Base-by-base conservation (phyloP, 2,888 invertebrate genomes). In the Xylocampa areola region DNA sequence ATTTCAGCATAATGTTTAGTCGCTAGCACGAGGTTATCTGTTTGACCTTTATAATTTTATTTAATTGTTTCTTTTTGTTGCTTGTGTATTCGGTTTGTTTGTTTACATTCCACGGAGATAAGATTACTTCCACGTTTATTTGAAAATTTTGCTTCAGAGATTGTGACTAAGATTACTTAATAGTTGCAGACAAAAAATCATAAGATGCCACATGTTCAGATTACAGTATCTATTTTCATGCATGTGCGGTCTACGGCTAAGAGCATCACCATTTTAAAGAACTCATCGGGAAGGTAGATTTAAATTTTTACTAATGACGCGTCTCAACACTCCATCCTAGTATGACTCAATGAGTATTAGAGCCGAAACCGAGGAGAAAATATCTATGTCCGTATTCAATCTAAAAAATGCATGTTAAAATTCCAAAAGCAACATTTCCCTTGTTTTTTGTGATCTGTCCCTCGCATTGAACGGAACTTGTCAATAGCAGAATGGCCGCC, bases 381-480 rank as follows among this genome's bases (percentile, higher is more conserved):
- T 2, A 6, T 8, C 2, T 6, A 8, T 7, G n/a, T 13, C 13
- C 7, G 13, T 23, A 37, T 16, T 14, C 10, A 10, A 1, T 40
- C 0, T 25, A 60, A 13, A 29, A 52, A 68, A 40, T 35, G 16
- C 16, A 40, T 37, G 32, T 66, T 43, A 29, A 55, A 59, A 60
- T 64, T 53, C 55, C 19, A 29, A 47, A 41, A 37, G 54, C 40
- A 40, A 23, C 27, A 55, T 60, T 55, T 63, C 55, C 67, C n/a
- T n/a, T n/a, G n/a, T n/a, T n/a, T n/a, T n/a, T n/a, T 66, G 67
- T 50, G 16, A 32, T 13, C 16, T 21, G 30, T 21, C 5, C 13
- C 40, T 39, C 45, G 23, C 21, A 27, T 30, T 14, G 40, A 51
- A 57, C 71, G 71, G 74, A 73, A 66, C 59, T 60, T 17, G 52